These are phyloP conservation scores for Drosophila arizonae DNA, from an alignment of 1,140 invertebrate genomes.

Conservation along the genomic window DNA sequence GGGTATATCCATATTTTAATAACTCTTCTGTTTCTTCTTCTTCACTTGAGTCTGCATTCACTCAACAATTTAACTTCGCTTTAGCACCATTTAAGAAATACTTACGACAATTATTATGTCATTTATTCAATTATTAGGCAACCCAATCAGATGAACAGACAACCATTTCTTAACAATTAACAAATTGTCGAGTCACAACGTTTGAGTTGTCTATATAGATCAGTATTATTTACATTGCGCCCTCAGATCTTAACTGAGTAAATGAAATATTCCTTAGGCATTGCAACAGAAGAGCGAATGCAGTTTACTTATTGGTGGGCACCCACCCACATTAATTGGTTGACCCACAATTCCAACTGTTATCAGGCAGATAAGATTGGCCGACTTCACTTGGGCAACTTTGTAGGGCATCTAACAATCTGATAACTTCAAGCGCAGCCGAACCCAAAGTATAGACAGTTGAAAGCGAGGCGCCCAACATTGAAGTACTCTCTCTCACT, in stretches of 20 bases:
- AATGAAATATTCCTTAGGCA: background rate
- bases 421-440: conserved; percentile 14
- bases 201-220: background rate
- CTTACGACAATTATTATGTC: conserved; percentile 2
- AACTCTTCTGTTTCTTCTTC: background rate
- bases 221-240: conserved; percentile 9
- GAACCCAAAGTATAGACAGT: conserved; percentile 21
- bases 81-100: conserved; percentile 9
- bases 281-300: background rate
- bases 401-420: conserved; percentile 4
- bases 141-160: conserved; percentile 1
- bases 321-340: conserved; percentile 50
- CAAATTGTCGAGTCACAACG: conserved; percentile 3
- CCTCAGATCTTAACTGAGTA: background rate
- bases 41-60: background rate
- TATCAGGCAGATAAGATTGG: conserved; percentile 71
- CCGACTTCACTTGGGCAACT: conserved; percentile 30
- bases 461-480: conserved; percentile 13
- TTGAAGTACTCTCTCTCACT: conserved; percentile 1
- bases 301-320: conserved; percentile 4
- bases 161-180: conserved; percentile 35
- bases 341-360: conserved; percentile 64
- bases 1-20: background rate
- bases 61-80: conserved; percentile 13
- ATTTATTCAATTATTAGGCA: conserved; percentile 3